phyloP scores from a whole-genome alignment of 1,140 invertebrate species.

The Drosophila santomea region DNA sequence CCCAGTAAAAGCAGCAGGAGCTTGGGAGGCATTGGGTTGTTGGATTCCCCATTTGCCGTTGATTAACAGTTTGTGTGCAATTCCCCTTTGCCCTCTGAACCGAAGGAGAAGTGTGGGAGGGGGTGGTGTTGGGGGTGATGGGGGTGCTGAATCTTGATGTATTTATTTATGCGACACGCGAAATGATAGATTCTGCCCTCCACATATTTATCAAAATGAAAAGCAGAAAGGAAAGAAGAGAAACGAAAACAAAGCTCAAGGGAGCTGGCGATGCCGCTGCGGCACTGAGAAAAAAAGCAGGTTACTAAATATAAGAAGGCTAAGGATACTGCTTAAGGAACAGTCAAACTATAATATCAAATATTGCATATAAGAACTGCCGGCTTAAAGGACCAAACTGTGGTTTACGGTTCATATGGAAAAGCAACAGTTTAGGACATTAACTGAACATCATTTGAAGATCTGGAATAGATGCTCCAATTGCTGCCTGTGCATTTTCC shows the following conservation, averaged over 20 bases:
- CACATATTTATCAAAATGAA: constrained; percentile 69
- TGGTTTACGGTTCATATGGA: too few relatives aligned
- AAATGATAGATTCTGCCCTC: constrained; percentile 64
- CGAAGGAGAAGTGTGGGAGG: not conserved
- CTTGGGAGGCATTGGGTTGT: not conserved
- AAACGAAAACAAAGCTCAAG: constrained; percentile 40
- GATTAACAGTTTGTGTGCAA: constrained; percentile 43
- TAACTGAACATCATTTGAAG: too few relatives aligned
- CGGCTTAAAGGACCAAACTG: not conserved
- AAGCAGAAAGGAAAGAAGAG: constrained; percentile 33
- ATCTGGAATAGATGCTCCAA: not conserved
- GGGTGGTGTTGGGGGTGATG: not conserved
- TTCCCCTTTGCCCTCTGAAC: constrained; percentile 4
- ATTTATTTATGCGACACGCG: constrained; percentile 70
- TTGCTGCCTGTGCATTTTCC: constrained; percentile 1
- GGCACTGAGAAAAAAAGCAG: not conserved
- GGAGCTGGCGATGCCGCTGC: constrained; percentile 15
- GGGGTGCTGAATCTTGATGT: constrained; percentile 49
- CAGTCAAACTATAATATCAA: too few relatives aligned
- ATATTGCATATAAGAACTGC: too few relatives aligned
- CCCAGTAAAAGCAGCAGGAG: constrained; percentile 9
- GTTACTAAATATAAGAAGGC: not conserved
- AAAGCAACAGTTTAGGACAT: too few relatives aligned
- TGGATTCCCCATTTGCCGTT: constrained; percentile 25
- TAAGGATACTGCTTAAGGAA: not conserved